phyloP scores from a whole-genome alignment of 2,888 invertebrate genomes.

The Metellina segmentata region DNA sequence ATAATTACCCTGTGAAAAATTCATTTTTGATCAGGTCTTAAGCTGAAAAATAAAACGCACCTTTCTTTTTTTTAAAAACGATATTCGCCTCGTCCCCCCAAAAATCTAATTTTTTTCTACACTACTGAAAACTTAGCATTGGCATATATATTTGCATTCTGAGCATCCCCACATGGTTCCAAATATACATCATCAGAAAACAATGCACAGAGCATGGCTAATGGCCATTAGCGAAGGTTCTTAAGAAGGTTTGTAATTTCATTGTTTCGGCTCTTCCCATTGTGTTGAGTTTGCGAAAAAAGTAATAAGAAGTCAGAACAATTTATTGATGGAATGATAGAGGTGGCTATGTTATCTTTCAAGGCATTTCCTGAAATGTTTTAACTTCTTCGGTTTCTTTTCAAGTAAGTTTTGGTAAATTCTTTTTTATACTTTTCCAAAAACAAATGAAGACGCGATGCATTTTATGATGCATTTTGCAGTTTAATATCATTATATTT shows the following conservation, averaged over 20 bases:
- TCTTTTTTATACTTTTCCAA: too few species aligned
- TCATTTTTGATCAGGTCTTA: too few species aligned
- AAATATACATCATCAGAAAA: background rate
- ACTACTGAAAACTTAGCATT: background rate
- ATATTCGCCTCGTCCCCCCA: too few species aligned
- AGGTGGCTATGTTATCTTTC: background rate
- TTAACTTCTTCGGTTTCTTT: background rate
- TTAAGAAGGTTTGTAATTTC: conserved; percentile 1
- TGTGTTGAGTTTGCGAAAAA: background rate
- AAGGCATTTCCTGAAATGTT: background rate
- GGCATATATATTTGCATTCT: background rate
- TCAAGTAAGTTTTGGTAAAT: too few species aligned
- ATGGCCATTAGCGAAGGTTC: background rate
- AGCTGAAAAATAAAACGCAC: too few species aligned
- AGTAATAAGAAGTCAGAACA: background rate
- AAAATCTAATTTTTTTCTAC: background rate
- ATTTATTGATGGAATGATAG: background rate
- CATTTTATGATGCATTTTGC: too few species aligned
- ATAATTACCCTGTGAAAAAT: too few species aligned
- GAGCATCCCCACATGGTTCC: background rate
- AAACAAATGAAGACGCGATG: too few species aligned
- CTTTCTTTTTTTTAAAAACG: too few species aligned
- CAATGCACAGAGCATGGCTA: background rate
- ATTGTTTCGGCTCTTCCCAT: conserved; percentile 1
- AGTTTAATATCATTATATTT: too few species aligned